Conservation (phyloP, 2,797 vertebrate genomes). For the Tamandua tetradactyla region DNA sequence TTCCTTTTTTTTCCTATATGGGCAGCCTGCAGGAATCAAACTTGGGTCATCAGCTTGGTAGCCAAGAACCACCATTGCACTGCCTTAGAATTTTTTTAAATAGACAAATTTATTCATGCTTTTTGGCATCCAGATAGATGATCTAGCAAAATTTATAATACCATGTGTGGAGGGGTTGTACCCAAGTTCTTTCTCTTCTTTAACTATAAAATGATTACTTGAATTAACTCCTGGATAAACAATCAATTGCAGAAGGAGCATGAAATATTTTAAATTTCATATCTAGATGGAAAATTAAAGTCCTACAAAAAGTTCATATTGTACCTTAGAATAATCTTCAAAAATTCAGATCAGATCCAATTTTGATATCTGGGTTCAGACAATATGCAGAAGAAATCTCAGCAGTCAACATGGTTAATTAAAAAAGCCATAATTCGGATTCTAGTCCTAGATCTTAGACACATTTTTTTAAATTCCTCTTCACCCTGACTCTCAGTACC, state of each 20-base stretch:
- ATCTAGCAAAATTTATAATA: not conserved
- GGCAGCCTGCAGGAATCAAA: too few species aligned
- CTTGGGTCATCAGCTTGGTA: too few species aligned
- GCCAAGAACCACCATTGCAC: too few species aligned
- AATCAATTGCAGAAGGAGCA: not conserved
- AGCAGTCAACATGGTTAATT: not conserved
- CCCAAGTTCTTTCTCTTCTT: not conserved
- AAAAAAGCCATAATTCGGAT: too few species aligned
- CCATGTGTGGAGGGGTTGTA: too few species aligned
- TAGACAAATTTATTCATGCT: not conserved
- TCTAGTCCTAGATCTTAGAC: too few species aligned
- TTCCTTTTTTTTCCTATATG: too few species aligned
- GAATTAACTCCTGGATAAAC: not conserved
- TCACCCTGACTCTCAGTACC: too few species aligned
- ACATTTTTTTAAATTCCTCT: too few species aligned
- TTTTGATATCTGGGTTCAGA: constrained; percentile 5
- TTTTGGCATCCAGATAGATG: not conserved
- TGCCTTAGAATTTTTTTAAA: too few species aligned
- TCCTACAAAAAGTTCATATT: not conserved
- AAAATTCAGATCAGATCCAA: not conserved
- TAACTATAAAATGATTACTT: constrained; percentile 24
- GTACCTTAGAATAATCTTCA: not conserved
- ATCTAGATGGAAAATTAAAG: not conserved
- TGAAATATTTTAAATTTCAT: not conserved
- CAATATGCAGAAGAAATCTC: not conserved